A percentile compares a stretch with the other conserved stretches of the same genome.
Conservation (phyloP, 1,140 invertebrate genomes). For the Bombus cullumanus region DNA sequence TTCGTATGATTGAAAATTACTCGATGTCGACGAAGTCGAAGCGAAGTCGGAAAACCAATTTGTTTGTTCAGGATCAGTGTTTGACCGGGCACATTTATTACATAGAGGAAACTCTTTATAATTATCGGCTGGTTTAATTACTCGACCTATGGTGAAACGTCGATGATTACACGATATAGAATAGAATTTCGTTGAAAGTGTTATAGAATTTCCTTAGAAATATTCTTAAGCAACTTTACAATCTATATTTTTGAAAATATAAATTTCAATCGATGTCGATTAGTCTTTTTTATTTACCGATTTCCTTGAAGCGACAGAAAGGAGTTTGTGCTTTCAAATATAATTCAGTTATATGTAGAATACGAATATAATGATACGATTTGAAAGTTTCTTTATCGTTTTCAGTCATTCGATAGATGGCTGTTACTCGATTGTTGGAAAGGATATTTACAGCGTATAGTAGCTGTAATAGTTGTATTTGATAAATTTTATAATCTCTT, state of each 20-base stretch:
- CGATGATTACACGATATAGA: neutral
- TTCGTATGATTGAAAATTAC: constrained; percentile 42
- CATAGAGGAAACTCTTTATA: constrained; percentile 12
- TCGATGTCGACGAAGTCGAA: neutral
- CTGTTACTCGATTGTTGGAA: no score
- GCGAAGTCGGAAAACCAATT: constrained; percentile 26
- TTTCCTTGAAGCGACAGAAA: neutral
- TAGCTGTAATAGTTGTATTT: no score
- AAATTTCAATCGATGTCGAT: neutral
- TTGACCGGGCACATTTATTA: constrained; percentile 31
- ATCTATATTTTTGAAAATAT: neutral
- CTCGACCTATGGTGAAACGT: neutral
- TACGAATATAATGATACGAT: neutral
- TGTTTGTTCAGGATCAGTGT: constrained; percentile 42
- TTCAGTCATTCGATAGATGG: no score
- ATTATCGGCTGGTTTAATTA: constrained; percentile 37
- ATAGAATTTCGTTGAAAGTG: neutral
- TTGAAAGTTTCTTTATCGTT: no score
- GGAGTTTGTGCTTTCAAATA: no score
- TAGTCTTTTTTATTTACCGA: neutral
- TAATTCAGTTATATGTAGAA: neutral
- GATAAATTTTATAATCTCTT: no score
- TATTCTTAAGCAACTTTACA: no score
- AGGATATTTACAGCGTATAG: no score
- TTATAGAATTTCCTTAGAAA: neutral